phyloP scores from a whole-genome alignment of 2,797 vertebrate genomes.

The Bradypodion ventrale region DNA sequence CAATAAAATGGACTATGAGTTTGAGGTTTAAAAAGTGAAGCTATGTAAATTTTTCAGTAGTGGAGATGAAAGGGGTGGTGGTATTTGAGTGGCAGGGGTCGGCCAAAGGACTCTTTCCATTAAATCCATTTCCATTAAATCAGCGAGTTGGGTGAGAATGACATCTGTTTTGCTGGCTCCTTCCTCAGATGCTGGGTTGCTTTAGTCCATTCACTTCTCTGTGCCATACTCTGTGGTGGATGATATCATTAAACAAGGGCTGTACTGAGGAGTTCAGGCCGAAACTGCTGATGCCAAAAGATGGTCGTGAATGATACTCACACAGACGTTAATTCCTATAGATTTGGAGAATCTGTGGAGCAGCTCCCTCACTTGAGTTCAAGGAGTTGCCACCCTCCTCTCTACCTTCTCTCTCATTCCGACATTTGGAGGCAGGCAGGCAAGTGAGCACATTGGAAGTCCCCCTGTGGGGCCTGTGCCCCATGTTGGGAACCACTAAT shows the following conservation, averaged over 20 bases:
- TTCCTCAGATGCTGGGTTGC: background rate
- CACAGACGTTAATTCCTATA: background rate
- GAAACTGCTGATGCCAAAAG: background rate
- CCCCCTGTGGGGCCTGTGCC: no score
- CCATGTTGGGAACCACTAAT: no score
- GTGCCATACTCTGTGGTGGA: background rate
- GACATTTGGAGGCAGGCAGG: background rate
- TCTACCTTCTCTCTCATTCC: background rate
- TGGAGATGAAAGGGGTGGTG: no score
- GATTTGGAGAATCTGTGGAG: background rate
- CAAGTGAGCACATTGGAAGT: no score
- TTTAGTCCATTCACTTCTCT: background rate
- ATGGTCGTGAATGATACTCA: background rate
- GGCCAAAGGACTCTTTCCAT: background rate
- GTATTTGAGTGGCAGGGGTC: background rate
- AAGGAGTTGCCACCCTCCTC: background rate
- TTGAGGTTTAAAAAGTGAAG: background rate
- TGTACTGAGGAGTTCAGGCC: background rate
- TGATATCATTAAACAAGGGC: background rate
- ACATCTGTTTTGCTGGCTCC: no score
- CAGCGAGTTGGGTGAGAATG: background rate
- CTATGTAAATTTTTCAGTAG: background rate
- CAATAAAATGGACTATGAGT: background rate
- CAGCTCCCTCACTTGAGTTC: background rate
- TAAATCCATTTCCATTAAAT: background rate